Percentiles rank a stretch among this genome's conserved stretches.
phyloP scores from a whole-genome alignment of 2,888 invertebrate genomes.

The Pyrocoelia pectoralis region DNA sequence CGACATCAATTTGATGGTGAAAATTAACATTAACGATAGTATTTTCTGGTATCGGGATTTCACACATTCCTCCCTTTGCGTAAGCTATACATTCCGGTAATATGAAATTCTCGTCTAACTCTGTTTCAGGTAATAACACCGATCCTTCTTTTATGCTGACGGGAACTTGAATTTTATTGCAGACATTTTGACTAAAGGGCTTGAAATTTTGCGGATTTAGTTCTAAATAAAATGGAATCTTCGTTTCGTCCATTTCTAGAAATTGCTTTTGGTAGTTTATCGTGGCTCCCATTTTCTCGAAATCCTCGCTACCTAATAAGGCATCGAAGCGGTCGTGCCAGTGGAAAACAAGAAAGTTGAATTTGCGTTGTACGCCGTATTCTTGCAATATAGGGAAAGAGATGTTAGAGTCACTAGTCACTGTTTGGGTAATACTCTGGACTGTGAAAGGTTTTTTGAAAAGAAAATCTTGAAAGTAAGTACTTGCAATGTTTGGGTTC shows the following conservation, averaged over 20 bases:
- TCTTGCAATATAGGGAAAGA: not conserved
- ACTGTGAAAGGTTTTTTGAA: not conserved
- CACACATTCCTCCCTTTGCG: not conserved
- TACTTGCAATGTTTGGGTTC: not conserved
- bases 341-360: not conserved
- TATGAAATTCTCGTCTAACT: not conserved
- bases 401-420: not conserved
- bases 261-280: not conserved
- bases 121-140: not conserved
- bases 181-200: not conserved
- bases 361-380: not conserved
- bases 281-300: not conserved
- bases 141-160: not conserved
- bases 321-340: slow-evolving; percentile 3
- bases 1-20: not conserved
- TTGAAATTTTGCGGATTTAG: slow-evolving; percentile 9
- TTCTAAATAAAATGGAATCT: slow-evolving; percentile 12
- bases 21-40: not conserved
- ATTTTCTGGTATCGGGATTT: not conserved
- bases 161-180: not conserved
- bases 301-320: slow-evolving; percentile 4
- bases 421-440: not conserved
- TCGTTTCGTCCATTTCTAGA: not conserved
- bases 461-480: not conserved
- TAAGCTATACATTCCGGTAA: not conserved